Conservation (phyloP, 2,888 invertebrate genomes). For the Cosmorhoe ocellata region DNA sequence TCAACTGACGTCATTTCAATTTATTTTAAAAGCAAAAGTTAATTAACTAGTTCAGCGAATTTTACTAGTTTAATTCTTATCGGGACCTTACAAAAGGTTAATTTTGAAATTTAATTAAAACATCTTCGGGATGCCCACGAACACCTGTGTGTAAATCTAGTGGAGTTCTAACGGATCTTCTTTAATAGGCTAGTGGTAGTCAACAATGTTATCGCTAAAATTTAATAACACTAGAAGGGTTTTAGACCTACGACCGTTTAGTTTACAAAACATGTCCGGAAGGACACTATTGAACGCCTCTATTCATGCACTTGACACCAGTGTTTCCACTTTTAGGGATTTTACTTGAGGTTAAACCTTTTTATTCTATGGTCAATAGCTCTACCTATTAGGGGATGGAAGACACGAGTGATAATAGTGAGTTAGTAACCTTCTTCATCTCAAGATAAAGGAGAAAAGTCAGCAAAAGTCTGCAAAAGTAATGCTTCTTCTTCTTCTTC, state of each 20-base stretch:
- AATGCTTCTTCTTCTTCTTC: too few species aligned
- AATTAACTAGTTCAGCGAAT: constrained; percentile 18
- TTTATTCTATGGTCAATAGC: too few species aligned
- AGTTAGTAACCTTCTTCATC: too few species aligned
- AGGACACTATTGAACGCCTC: too few species aligned
- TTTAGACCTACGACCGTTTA: constrained; percentile 34
- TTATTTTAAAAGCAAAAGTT: constrained; percentile 12
- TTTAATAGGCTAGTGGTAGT: constrained; percentile 55
- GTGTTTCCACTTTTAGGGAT: too few species aligned
- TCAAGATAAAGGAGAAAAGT: too few species aligned
- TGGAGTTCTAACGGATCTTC: constrained; percentile 59
- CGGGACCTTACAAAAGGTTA: constrained; percentile 29
- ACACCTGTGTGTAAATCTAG: constrained; percentile 58
- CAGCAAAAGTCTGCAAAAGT: too few species aligned
- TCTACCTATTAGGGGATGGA: too few species aligned
- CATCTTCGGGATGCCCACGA: constrained; percentile 48
- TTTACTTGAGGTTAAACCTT: too few species aligned
- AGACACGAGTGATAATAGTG: too few species aligned
- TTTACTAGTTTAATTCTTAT: constrained; percentile 35
- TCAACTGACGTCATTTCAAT: constrained; percentile 17
- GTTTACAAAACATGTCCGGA: constrained; percentile 14
- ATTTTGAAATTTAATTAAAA: constrained; percentile 60
- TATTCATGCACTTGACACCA: too few species aligned
- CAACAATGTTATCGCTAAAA: constrained; percentile 60
- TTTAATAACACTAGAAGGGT: constrained; percentile 60